Percentiles rank a stretch among this genome's conserved stretches.
Conservation (phyloP, 2,113 vertebrate species). For the Tragelaphus buxtoni region DNA sequence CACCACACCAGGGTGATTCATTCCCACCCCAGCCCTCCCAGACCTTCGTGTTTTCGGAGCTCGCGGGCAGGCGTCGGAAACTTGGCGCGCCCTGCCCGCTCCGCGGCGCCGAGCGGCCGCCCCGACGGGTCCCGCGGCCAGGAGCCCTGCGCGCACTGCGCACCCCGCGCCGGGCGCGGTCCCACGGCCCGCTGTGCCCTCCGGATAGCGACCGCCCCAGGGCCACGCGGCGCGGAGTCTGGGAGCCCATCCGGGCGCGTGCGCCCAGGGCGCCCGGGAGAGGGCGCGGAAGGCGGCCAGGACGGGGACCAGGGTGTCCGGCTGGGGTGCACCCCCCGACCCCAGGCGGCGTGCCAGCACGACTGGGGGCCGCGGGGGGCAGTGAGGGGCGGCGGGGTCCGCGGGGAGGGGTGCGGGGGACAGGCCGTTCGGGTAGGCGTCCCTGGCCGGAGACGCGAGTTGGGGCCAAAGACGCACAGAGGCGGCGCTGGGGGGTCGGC, state of each 20-base stretch:
- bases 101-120: not conserved
- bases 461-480: too few relatives aligned
- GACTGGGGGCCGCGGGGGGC: not conserved
- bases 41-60: conserved; percentile 57
- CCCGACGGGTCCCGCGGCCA: not conserved
- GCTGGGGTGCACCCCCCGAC: not conserved
- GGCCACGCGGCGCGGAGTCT: not conserved
- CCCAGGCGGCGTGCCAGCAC: not conserved
- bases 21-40: conserved; percentile 35
- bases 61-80: conserved; percentile 56
- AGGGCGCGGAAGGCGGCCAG: not conserved
- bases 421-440: not conserved
- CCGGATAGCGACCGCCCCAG: not conserved
- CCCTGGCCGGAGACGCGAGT: too few relatives aligned
- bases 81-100: conserved; percentile 44
- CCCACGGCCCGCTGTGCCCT: not conserved
- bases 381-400: not conserved
- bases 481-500: too few relatives aligned
- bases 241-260: not conserved
- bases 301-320: not conserved
- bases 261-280: not conserved
- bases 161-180: not conserved
- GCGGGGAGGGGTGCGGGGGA: not conserved
- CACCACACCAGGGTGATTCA: conserved; percentile 66
- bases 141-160: not conserved